Evolutionary conservation across 2,113 vertebrate species (phyloP).

Genomic region (Psilopogon haemacephalus): DNA sequence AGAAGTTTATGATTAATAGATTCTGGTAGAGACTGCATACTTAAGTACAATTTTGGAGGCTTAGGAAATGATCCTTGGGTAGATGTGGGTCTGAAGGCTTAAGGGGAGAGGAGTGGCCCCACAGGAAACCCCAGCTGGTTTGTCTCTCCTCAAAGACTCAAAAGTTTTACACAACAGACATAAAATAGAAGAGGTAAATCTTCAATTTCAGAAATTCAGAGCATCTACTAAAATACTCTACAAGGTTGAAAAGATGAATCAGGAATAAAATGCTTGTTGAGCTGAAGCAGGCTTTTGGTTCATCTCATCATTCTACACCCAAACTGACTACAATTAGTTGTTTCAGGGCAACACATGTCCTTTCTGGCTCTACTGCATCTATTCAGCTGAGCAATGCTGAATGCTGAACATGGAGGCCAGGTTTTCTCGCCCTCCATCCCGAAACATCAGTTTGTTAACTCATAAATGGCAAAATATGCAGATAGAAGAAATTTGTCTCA

Average conservation of each 20-base stretch:
- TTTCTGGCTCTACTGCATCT: background rate
- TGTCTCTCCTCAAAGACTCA: background rate
- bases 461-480: background rate
- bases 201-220: background rate
- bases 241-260: background rate
- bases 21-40: slow-evolving; percentile 33
- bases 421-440: background rate
- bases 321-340: background rate
- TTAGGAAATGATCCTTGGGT: slow-evolving; percentile 31
- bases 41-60: slow-evolving; percentile 49
- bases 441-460: background rate
- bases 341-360: background rate
- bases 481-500: background rate
- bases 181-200: background rate
- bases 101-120: background rate
- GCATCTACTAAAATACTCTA: background rate
- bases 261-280: background rate
- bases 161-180: background rate
- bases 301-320: background rate
- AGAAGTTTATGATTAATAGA: slow-evolving; percentile 53
- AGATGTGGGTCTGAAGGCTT: background rate
- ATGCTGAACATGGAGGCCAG: background rate
- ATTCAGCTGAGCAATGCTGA: background rate
- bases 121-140: background rate
- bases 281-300: background rate